phyloP scores from a whole-genome alignment of 2,888 invertebrate genomes.

The Nemotelus pantherinus region DNA sequence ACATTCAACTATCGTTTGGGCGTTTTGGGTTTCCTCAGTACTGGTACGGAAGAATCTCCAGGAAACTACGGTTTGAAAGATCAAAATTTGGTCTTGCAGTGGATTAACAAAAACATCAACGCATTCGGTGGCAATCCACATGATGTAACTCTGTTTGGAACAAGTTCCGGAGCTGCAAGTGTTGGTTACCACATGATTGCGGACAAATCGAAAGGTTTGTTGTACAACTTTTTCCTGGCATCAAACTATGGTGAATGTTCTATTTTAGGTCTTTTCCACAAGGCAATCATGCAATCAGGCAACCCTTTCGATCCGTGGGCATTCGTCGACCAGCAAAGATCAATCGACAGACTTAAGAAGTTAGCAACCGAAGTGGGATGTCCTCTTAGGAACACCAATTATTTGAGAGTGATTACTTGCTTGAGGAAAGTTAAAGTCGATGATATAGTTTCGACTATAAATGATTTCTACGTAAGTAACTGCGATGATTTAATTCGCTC shows the following conservation, averaged over 20 bases:
- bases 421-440: neutral
- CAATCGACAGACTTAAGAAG: constrained; percentile 6
- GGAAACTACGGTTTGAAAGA: constrained; percentile 72
- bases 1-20: constrained; percentile 72
- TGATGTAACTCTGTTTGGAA: constrained; percentile 70
- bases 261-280: constrained; percentile 71
- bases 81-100: constrained; percentile 68
- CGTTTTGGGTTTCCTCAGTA: constrained; percentile 70
- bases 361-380: constrained; percentile 3
- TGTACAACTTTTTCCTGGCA: neutral
- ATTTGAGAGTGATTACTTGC: neutral
- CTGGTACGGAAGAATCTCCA: constrained; percentile 68
- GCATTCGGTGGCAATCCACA: constrained; percentile 70
- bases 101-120: constrained; percentile 68
- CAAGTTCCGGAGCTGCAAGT: constrained; percentile 71
- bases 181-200: constrained; percentile 72
- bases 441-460: neutral
- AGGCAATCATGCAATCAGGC: constrained; percentile 66
- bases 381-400: neutral
- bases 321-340: neutral
- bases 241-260: neutral
- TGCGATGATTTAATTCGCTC: neutral
- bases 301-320: constrained; percentile 15
- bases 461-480: neutral
- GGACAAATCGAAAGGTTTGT: constrained; percentile 55